Base-by-base conservation (phyloP, 2,113 vertebrate genomes). In the Archocentrus centrarchus region DNA sequence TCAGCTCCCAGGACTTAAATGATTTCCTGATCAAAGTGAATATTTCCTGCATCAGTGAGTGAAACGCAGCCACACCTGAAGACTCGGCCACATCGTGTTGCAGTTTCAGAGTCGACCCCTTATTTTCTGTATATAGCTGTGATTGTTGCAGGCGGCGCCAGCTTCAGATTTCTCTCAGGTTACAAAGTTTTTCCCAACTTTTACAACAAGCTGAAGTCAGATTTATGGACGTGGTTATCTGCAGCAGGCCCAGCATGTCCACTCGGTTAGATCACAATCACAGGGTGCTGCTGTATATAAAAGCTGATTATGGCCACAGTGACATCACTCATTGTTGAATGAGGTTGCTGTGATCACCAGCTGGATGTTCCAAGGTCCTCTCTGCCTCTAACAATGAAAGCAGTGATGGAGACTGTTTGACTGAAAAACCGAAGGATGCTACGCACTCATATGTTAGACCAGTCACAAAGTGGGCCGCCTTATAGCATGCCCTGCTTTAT, bases 241-340 rank as follows among this genome's bases (percentile, higher is more conserved):
- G 41, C 24, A 50, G 0, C 66, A 53, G 3, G 27, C 44, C 18
- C 44, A 1, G 24, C 6, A 2, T 18, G 10, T 0, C 0, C 66
- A 11, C 66, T 2, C 10, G 20, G 44, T 32, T 73, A 53, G 2
- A 7, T 30, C 44, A 0, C 66, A 30, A 30, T 7, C 44, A 32
- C 24, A 73, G 44, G 10, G 0, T 0, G 27, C 66, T 32, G 44
- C 44, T 20, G 44, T 20, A 50, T 30, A 30, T 18, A 70, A 50
- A 4, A 53, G 66, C 66, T 53, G 24, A 53, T 53, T 11, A 15
- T 73, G 30, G 66, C 44, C 17, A 30, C 66, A 2, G 6, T 50
- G 24, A 4, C 18, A 20, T 7, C 15, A 3, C 44, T 70, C 24
- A 18, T 4, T 57, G 55, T 9, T 22, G 50, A 44, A 0, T 0